Percentiles rank a stretch among this genome's conserved stretches.
phyloP scores from a whole-genome alignment of 1,140 invertebrate genomes.

The Trissolcus basalis region DNA sequence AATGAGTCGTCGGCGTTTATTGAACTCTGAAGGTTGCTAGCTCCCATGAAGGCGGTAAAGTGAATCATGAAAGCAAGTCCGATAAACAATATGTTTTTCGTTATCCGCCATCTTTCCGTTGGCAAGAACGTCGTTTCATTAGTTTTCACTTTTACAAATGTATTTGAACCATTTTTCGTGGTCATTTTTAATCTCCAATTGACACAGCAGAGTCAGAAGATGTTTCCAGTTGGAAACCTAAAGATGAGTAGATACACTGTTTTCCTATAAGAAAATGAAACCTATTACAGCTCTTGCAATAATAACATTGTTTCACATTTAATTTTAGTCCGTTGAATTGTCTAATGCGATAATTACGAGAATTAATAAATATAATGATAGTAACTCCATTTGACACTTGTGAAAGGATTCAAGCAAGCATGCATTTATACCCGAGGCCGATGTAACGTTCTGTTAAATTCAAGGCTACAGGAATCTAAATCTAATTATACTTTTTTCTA shows the following conservation, averaged over 20 bases:
- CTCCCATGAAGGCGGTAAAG: slow-evolving; percentile 89
- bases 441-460: slow-evolving; percentile 24
- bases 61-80: slow-evolving; percentile 88
- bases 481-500: not conserved
- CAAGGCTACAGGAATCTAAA: slow-evolving; percentile 39
- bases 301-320: not conserved
- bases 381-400: slow-evolving; percentile 35
- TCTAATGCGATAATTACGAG: slow-evolving; percentile 4
- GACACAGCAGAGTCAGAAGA: too few relatives aligned
- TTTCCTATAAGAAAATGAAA: too few relatives aligned
- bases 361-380: slow-evolving; percentile 28
- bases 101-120: slow-evolving; percentile 81
- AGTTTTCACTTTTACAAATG: slow-evolving; percentile 60
- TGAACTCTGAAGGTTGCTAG: slow-evolving; percentile 87
- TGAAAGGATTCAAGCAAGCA: slow-evolving; percentile 45
- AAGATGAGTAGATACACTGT: too few relatives aligned
- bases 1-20: slow-evolving; percentile 82
- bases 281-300: not conserved
- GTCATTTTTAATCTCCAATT: slow-evolving; percentile 21
- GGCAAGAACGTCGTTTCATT: slow-evolving; percentile 64
- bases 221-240: too few relatives aligned
- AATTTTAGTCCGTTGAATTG: not conserved
- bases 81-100: slow-evolving; percentile 84
- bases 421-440: slow-evolving; percentile 37
- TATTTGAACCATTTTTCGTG: slow-evolving; percentile 57